Base-by-base conservation (phyloP, 1,140 invertebrate species). In the Piezodorus guildinii region DNA sequence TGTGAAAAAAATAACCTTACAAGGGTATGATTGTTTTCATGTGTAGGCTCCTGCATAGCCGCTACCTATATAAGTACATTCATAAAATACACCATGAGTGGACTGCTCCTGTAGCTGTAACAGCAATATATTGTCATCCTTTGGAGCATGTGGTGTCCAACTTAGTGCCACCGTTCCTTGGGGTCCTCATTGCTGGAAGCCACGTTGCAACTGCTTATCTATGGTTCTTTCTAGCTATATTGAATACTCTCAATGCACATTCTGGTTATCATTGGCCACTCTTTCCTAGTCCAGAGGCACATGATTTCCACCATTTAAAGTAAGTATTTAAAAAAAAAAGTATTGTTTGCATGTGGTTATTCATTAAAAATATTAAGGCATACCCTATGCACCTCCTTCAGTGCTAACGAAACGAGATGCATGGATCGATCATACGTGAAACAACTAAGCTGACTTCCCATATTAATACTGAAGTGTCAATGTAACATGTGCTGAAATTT, bases 301-400 rank as follows among this genome's bases (percentile, higher is more conserved):
- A 94, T 71, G 91, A 94, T 75, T 94, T 88, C 74, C 91, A 94
- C 75, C 91, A 94, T 74, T 76, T 89, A 45, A 91, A 90, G 90
- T 91, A 75, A 79, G 79, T 75, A 49, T 49, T 54, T 27, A 5
- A n/a, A n/a, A n/a, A n/a, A n/a, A n/a, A n/a, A n/a, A n/a, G n/a
- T n/a, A n/a, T n/a, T n/a, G n/a, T n/a, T n/a, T n/a, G n/a, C n/a
- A n/a, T n/a, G n/a, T n/a, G n/a, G n/a, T n/a, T n/a, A n/a, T n/a
- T n/a, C n/a, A n/a, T n/a, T n/a, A n/a, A n/a, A n/a, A n/a, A n/a
- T n/a, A n/a, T n/a, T n/a, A n/a, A n/a, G n/a, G n/a, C n/a, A n/a
- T n/a, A n/a, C n/a, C n/a, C n/a, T n/a, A n/a, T n/a, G n/a, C n/a
- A n/a, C n/a, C n/a, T n/a, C n/a, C n/a, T n/a, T n/a, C n/a, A n/a